Evolutionary conservation across 1,140 invertebrate genomes (phyloP).

Genomic region (Pantala flavescens): DNA sequence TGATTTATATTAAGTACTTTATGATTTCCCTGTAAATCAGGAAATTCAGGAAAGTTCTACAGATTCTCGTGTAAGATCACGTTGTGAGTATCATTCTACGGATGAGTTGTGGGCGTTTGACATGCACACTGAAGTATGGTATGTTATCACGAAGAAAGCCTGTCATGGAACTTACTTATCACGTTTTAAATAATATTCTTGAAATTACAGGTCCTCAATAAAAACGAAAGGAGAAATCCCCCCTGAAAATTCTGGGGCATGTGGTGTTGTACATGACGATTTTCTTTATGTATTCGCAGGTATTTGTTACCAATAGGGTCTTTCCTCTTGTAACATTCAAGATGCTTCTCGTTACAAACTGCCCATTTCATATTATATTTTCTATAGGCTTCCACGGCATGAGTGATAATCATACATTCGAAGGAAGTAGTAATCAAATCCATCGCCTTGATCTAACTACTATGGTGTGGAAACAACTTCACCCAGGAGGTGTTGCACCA

Average conservation of each 20-base stretch:
- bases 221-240: constrained; percentile 29
- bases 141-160: constrained; percentile 9
- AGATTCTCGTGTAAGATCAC: not conserved
- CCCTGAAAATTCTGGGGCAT: constrained; percentile 32
- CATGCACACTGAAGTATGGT: constrained; percentile 31
- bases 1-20: too few relatives aligned
- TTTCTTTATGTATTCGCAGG: constrained; percentile 38
- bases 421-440: constrained; percentile 30
- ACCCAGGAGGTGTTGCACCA: constrained; percentile 26
- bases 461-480: constrained; percentile 29
- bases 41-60: constrained; percentile 3
- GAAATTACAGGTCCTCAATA: constrained; percentile 20
- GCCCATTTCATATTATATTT: too few relatives aligned
- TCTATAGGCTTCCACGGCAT: constrained; percentile 15
- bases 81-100: constrained; percentile 20
- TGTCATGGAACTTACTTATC: not conserved
- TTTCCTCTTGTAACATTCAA: too few relatives aligned
- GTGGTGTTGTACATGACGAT: constrained; percentile 30
- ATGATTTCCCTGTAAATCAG: too few relatives aligned
- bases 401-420: constrained; percentile 16
- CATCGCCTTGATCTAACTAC: constrained; percentile 31
- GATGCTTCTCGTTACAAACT: too few relatives aligned
- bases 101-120: constrained; percentile 32
- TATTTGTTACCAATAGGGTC: constrained; percentile 19
- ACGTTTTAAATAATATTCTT: not conserved